A percentile compares a stretch with the other conserved stretches of the same genome.
Conservation (phyloP, 2,797 vertebrate genomes). For the Sphenodon punctatus region DNA sequence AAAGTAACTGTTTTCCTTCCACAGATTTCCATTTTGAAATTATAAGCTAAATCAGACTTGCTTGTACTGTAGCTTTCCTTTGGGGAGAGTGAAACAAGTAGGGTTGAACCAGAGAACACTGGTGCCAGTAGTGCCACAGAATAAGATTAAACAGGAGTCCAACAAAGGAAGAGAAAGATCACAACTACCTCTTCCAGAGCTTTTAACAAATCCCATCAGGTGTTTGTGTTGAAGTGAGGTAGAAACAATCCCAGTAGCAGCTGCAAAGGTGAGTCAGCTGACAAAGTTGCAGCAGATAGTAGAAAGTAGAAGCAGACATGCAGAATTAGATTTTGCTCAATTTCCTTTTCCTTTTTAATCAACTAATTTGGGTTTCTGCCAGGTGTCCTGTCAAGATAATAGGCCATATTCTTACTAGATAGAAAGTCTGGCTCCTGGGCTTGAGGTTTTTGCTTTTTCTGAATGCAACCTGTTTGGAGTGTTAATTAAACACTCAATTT, state of each 20-base stretch:
- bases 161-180: background rate
- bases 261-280: background rate
- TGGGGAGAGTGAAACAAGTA: background rate
- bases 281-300: background rate
- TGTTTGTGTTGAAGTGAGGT: background rate
- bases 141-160: background rate
- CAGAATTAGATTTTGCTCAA: background rate
- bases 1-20: background rate
- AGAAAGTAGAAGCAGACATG: background rate
- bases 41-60: background rate
- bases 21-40: background rate
- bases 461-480: background rate
- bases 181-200: background rate
- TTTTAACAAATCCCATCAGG: background rate
- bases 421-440: background rate
- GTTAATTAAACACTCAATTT: background rate
- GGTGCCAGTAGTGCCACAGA: background rate
- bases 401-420: background rate
- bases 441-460: background rate
- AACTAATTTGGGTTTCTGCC: constrained; percentile 12
- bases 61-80: background rate
- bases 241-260: background rate
- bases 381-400: background rate
- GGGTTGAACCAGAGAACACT: background rate
- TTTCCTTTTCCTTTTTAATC: background rate